Evolutionary conservation across 2,888 invertebrate species (phyloP).

Genomic region (Antitype chi): DNA sequence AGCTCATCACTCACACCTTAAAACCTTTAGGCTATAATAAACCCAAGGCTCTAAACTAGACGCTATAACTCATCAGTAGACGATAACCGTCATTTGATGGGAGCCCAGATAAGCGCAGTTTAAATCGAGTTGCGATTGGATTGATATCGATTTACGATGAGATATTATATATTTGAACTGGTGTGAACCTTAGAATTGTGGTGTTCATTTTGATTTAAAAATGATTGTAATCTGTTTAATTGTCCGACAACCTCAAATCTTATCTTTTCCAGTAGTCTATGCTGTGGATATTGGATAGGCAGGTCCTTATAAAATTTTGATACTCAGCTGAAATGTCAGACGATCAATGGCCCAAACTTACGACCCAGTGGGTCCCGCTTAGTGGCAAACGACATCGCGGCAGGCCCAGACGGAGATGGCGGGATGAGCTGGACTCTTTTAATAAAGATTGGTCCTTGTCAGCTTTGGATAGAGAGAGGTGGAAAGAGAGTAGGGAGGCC

Average conservation of each 20-base stretch:
- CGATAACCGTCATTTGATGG: slow-evolving; percentile 67
- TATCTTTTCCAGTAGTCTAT: neutral
- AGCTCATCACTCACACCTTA: slow-evolving; percentile 13
- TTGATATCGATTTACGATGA: slow-evolving; percentile 38
- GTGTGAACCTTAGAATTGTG: slow-evolving; percentile 4
- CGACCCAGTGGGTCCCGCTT: too few relatives aligned
- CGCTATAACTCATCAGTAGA: slow-evolving; percentile 68
- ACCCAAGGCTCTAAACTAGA: slow-evolving; percentile 45
- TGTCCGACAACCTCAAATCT: too few relatives aligned
- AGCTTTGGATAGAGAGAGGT: too few relatives aligned
- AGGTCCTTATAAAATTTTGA: too few relatives aligned
- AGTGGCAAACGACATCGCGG: too few relatives aligned
- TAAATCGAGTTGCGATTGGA: slow-evolving; percentile 68
- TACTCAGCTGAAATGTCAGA: too few relatives aligned
- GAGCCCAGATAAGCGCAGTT: slow-evolving; percentile 66
- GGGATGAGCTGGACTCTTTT: too few relatives aligned
- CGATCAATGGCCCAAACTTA: too few relatives aligned
- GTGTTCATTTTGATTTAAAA: neutral
- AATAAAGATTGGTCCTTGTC: too few relatives aligned
- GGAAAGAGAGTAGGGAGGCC: too few relatives aligned
- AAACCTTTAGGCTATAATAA: slow-evolving; percentile 34
- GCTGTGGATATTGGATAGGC: neutral
- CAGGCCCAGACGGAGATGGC: too few relatives aligned
- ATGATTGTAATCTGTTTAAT: neutral
- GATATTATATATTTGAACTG: slow-evolving; percentile 15